Conservation (phyloP, 2,113 vertebrate genomes). For the human region DNA sequence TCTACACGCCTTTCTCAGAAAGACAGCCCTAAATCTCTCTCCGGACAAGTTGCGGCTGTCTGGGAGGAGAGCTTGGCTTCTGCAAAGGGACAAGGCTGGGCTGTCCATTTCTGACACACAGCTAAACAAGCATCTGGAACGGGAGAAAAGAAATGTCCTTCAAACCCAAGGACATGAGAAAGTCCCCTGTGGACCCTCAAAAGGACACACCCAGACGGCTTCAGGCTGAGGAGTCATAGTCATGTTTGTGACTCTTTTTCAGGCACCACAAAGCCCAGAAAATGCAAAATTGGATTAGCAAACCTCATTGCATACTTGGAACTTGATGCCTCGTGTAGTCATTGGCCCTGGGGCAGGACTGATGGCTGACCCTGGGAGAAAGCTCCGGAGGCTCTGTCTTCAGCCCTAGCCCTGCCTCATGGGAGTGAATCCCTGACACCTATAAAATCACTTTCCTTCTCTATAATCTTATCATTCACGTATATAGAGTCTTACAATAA, state of each 20-base stretch:
- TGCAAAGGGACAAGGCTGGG: background rate
- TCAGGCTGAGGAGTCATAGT: conserved; percentile 56
- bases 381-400: background rate
- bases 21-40: background rate
- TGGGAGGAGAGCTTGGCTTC: background rate
- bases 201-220: background rate
- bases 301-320: conserved; percentile 45
- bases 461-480: background rate
- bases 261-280: conserved; percentile 48
- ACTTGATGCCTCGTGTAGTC: conserved; percentile 68
- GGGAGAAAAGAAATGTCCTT: accelerated
- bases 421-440: background rate
- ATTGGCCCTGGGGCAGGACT: conserved; percentile 50
- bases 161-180: background rate
- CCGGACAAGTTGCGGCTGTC: background rate
- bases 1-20: background rate
- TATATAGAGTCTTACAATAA: background rate
- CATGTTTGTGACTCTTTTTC: conserved; percentile 55
- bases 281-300: conserved; percentile 29
- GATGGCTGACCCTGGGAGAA: conserved; percentile 46
- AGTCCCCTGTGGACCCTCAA: background rate
- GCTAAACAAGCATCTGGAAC: background rate
- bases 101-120: background rate
- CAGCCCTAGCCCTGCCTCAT: background rate
- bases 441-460: background rate